Conservation (phyloP, 2,888 invertebrate species). For the Paralinhomoeus sp. region DNA sequence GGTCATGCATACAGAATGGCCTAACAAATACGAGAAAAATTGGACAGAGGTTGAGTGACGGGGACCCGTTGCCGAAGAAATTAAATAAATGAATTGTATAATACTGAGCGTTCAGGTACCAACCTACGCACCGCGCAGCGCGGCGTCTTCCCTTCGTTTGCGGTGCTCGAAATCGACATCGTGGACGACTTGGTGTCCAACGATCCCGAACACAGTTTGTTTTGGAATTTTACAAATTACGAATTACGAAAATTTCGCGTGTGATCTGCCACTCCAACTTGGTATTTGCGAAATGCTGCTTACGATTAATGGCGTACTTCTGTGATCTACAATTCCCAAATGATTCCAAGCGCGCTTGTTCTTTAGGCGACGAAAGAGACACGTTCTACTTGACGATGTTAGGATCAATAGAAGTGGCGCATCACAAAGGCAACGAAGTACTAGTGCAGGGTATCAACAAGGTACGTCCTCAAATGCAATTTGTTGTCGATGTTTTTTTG, state of each 20-base stretch:
- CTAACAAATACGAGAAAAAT: no score
- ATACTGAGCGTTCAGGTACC: slow-evolving; percentile 41
- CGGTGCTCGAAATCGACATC: slow-evolving; percentile 86
- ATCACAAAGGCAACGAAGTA: slow-evolving; percentile 89
- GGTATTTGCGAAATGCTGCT: no score
- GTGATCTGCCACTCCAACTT: no score
- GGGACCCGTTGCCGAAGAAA: no score
- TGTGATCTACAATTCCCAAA: no score
- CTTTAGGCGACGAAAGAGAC: slow-evolving; percentile 16
- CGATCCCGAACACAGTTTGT: not conserved
- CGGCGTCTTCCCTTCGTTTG: slow-evolving; percentile 88
- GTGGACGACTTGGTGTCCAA: slow-evolving; percentile 46
- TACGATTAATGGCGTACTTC: no score
- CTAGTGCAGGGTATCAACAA: slow-evolving; percentile 31
- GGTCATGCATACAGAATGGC: no score
- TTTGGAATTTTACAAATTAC: no score
- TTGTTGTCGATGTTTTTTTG: not conserved
- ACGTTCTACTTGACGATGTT: slow-evolving; percentile 51
- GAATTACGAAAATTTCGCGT: no score
- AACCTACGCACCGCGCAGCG: slow-evolving; percentile 74
- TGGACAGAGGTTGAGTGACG: no score
- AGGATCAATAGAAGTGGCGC: slow-evolving; percentile 80
- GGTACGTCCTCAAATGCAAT: slow-evolving; percentile 7
- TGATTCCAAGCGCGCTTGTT: no score
- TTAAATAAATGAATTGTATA: not conserved